phyloP scores from a whole-genome alignment of 1,140 invertebrate species.

The Sitophilus oryzae region DNA sequence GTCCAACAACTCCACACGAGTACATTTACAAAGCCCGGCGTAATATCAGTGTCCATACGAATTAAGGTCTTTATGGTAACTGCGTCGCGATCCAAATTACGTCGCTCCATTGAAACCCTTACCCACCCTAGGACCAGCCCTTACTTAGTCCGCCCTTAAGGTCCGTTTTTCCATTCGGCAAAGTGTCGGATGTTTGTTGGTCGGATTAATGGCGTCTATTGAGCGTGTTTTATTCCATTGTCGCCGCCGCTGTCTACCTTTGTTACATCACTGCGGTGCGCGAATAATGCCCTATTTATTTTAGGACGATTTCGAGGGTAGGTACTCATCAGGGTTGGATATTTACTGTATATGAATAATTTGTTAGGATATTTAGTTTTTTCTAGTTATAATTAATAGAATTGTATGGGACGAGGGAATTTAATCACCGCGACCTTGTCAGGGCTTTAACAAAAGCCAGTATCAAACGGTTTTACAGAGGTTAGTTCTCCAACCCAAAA shows the following conservation, averaged over 20 bases:
- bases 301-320: conserved; percentile 38
- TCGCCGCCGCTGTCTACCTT: conserved; percentile 42
- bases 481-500: too few species aligned
- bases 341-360: too few species aligned
- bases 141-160: conserved; percentile 25
- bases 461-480: too few species aligned
- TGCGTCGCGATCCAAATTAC: conserved; percentile 37
- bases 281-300: conserved; percentile 42
- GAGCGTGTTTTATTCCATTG: conserved; percentile 45
- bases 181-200: conserved; percentile 42
- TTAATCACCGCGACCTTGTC: too few species aligned
- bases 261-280: conserved; percentile 40
- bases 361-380: too few species aligned
- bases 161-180: conserved; percentile 24
- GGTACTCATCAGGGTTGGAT: too few species aligned
- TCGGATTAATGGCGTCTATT: conserved; percentile 43
- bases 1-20: too few species aligned
- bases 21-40: conserved; percentile 24
- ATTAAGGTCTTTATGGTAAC: conserved; percentile 37
- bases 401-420: too few species aligned
- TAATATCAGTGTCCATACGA: conserved; percentile 40
- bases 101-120: conserved; percentile 24
- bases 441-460: too few species aligned
- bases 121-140: conserved; percentile 7
- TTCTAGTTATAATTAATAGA: too few species aligned